Evolutionary conservation across 2,113 vertebrate genomes (phyloP), one percentile per base, ranked within the genome.

Genomic region (Myocastor coypus): DNA sequence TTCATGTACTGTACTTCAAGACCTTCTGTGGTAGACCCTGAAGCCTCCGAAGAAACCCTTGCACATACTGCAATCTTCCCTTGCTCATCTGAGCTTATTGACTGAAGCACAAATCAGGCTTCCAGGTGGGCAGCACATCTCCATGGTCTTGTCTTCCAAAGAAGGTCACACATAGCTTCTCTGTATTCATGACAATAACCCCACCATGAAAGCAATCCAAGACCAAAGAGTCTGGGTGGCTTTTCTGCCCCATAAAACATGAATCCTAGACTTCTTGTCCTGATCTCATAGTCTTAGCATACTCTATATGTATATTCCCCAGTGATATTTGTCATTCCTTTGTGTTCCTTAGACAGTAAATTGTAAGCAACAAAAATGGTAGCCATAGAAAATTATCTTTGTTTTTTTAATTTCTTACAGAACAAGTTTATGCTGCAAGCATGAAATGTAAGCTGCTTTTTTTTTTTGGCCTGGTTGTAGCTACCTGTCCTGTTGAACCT

Each of bases 181-280:
- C 32, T 17, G 6, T 66, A 34, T 4, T 68, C 19, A 2, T 1
- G 26, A 3, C 4, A 13, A 32, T 68, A 24, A 42, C 24, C 26
- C 40, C 8, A 52, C 22, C 4, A 32, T 5, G 9, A 14, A 7
- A 20, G 26, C 7, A 68, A 12, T 0, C 1, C 3, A 8, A 30
- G 0, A 59, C 46, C 9, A 16, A 22, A 0, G 7, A 71, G 1
- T 34, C 73, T 81, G 30, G 1, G 1, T 20, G 42, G 1, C 2
- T 10, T 75, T 32, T 83, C 64, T 84, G 37, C 19, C 10, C 5
- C 2, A 24, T 50, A 30, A 61, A 81, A 37, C 24, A 85, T 20
- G 34, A 5, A 50, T 63, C 30, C 11, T 55, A 77, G 24, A 52
- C 52, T n/a, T 77, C 11, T 71, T 66, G 12, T 64, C 10, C 73